Evolutionary conservation across 2,888 invertebrate genomes (phyloP).

Genomic region (Adelphocoris suturalis): DNA sequence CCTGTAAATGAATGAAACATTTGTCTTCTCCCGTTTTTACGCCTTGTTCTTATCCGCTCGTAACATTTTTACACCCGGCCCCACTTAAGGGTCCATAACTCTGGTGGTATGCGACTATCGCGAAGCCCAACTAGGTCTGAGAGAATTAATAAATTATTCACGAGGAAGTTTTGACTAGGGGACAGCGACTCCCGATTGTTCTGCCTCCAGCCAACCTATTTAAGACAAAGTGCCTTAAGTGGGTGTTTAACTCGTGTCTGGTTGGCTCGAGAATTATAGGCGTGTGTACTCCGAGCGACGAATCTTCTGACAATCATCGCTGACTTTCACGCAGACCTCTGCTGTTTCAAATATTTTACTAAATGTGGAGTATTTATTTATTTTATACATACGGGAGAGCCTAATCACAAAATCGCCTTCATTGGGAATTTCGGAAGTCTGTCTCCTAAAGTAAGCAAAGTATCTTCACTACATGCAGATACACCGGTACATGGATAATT

Average conservation of each 20-base stretch:
- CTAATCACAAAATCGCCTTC: too few species aligned
- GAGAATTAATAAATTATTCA: conserved; percentile 38
- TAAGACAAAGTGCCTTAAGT: conserved; percentile 45
- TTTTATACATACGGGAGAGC: too few species aligned
- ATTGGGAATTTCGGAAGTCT: too few species aligned
- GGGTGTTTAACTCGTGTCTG: conserved; percentile 44
- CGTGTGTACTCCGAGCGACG: not conserved
- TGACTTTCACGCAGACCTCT: conserved; percentile 10
- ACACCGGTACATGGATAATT: too few species aligned
- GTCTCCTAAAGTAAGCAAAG: too few species aligned
- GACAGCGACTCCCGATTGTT: conserved; percentile 48
- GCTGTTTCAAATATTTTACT: not conserved
- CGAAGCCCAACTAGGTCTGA: not conserved
- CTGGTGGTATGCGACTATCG: not conserved
- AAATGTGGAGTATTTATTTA: too few species aligned
- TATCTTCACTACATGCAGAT: too few species aligned
- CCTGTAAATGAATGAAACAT: too few species aligned
- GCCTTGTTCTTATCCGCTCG: not conserved
- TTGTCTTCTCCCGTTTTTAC: not conserved
- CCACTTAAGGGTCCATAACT: not conserved
- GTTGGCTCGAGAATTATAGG: conserved; percentile 6
- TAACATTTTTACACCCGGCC: not conserved
- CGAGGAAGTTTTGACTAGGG: conserved; percentile 29
- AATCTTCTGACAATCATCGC: conserved; percentile 4
- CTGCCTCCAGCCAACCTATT: conserved; percentile 15